Evolutionary conservation across 2,113 vertebrate species (phyloP), one percentile per base, ranked within the genome.

Genomic region (Pithys albifrons): DNA sequence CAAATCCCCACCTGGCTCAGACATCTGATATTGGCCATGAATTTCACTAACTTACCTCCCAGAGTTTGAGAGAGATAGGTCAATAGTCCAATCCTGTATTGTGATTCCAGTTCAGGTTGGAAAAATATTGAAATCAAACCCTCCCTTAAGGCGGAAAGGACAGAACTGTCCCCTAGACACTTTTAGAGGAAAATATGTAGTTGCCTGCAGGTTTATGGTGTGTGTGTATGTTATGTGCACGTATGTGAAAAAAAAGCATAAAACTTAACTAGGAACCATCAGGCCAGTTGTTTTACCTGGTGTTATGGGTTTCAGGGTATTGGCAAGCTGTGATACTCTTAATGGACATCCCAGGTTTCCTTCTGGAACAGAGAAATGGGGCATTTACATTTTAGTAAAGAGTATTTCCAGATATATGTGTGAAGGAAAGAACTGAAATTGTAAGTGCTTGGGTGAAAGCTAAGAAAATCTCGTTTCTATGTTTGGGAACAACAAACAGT

Each of bases 101-200:
- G 77, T 88, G 54, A 85, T 89, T 74, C 49, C 37, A 91, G 66
- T 14, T 31, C 76, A 91, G 77, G 74, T 94, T 95, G 94, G 84
- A 81, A 96, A 96, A 82, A 62, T 28, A 92, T 87, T 94, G 87
- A 91, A 95, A 92, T 27, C 19, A 76, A 94, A 78, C 37, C 23
- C 66, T 92, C 58, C 58, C 58, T 73, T 87, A 85, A 66, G 70
- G 73, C 16, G 69, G 77, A 85, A 54, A 83, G 27, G 49, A 62
- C 39, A 85, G 74, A 87, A 69, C 17, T n/a, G 65, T 72, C 23
- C 66, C 72, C 77, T 70, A 75, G 84, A 88, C 70, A 37, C 74
- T 93, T 91, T 66, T 33, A 70, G 84, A 82, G 54, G 61, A 74
- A 95, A 78, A 10, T 45, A 82, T 5, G 2, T 51, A 41, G 73